Evolutionary conservation across 2,797 vertebrate species (phyloP).

Genomic region (Phoeniculus purpureus): DNA sequence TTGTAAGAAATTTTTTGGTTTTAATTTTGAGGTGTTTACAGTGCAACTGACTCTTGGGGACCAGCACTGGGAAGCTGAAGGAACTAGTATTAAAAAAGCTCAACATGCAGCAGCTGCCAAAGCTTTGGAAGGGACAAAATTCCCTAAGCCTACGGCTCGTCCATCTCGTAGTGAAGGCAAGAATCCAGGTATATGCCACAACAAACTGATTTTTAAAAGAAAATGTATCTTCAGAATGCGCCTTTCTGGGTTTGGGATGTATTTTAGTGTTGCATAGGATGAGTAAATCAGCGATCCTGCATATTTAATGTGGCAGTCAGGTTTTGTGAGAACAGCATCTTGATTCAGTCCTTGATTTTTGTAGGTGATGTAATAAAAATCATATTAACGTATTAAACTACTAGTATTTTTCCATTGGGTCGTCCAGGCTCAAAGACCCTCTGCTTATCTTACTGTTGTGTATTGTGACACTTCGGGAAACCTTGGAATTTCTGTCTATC

Average conservation of each 20-base stretch:
- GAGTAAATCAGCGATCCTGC: background rate
- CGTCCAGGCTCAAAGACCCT: background rate
- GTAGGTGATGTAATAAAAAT: background rate
- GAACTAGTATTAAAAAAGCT: slow-evolving; percentile 96
- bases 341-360: background rate
- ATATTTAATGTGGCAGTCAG: background rate
- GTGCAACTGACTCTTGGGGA: slow-evolving; percentile 92
- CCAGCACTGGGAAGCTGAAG: slow-evolving; percentile 94
- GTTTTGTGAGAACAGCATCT: background rate
- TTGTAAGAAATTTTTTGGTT: slow-evolving; percentile 10
- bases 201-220: background rate
- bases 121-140: slow-evolving; percentile 89
- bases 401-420: background rate
- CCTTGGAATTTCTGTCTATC: background rate
- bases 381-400: background rate
- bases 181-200: slow-evolving; percentile 82
- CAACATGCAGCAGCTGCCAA: slow-evolving; percentile 92
- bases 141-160: slow-evolving; percentile 88
- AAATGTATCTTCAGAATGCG: background rate
- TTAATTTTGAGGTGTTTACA: slow-evolving; percentile 86
- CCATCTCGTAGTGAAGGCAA: slow-evolving; percentile 88
- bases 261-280: background rate
- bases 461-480: background rate
- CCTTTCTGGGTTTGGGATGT: background rate
- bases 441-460: background rate